A percentile compares a stretch with the other conserved stretches of the same genome.
Evolutionary conservation across 2,888 invertebrate genomes (phyloP).

Genomic region (Ophonus ardosiacus): DNA sequence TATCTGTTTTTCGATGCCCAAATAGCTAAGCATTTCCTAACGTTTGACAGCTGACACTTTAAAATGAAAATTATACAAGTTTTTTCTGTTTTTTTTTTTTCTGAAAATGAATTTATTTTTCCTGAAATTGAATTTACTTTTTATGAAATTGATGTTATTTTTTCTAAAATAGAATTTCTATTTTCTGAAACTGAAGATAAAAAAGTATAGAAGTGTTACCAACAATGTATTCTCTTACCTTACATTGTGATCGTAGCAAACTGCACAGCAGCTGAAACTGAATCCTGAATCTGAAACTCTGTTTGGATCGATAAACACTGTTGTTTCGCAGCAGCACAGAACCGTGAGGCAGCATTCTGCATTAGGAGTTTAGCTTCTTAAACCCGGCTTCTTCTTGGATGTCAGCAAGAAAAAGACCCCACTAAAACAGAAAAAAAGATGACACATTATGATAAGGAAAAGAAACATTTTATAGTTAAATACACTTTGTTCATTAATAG

Average conservation of each 20-base stretch:
- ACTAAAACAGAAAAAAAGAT: neutral
- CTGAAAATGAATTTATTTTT: too few relatives aligned
- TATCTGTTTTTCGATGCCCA: too few relatives aligned
- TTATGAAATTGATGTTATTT: too few relatives aligned
- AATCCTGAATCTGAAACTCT: neutral
- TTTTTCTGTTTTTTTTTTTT: too few relatives aligned
- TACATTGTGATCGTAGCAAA: neutral
- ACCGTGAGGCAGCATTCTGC: neutral
- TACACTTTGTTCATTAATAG: too few relatives aligned
- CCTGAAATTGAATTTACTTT: too few relatives aligned
- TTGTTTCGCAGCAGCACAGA: neutral
- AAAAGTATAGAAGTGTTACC: neutral
- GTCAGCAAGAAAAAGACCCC: neutral
- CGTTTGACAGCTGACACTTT: too few relatives aligned
- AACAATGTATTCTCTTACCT: neutral
- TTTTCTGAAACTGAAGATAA: too few relatives aligned
- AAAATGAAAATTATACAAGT: too few relatives aligned
- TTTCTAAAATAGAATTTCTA: too few relatives aligned
- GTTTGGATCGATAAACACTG: slow-evolving; percentile 31
- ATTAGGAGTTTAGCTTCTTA: slow-evolving; percentile 30
- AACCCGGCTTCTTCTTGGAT: slow-evolving; percentile 8
- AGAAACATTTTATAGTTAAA: too few relatives aligned
- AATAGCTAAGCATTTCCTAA: too few relatives aligned
- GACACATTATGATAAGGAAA: neutral
- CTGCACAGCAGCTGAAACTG: neutral